Conservation (phyloP, 2,113 vertebrate genomes). For the Myrmophylax atrothorax region DNA sequence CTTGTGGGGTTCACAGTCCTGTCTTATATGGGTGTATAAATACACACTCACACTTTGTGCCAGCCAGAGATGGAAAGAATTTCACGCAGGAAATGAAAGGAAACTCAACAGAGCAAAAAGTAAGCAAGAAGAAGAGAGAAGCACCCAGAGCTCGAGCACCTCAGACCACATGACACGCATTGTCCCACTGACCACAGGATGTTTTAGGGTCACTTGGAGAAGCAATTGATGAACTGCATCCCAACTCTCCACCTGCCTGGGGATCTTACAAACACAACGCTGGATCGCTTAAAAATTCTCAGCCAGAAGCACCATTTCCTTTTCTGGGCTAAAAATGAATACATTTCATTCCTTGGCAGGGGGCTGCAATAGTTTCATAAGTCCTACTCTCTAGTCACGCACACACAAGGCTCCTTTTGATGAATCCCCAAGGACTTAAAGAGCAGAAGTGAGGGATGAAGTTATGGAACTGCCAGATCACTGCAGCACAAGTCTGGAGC, state of each 20-base stretch:
- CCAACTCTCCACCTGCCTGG: not conserved
- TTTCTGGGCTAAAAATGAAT: not conserved
- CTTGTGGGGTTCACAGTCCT: not conserved
- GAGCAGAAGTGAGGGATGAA: not conserved
- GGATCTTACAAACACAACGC: not conserved
- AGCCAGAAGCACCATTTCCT: slow-evolving; percentile 12
- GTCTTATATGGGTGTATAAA: not conserved
- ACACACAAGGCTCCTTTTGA: not conserved
- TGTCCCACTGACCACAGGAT: not conserved
- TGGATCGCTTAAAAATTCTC: not conserved
- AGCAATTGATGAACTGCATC: not conserved
- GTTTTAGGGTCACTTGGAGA: not conserved
- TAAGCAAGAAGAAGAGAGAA: not conserved
- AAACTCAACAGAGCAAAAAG: not conserved
- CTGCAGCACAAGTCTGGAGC: not conserved
- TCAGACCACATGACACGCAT: not conserved
- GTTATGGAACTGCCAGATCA: not conserved
- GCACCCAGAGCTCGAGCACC: not conserved
- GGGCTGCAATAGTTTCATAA: not conserved
- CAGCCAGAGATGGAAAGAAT: not conserved
- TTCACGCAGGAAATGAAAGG: not conserved
- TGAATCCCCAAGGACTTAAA: not conserved
- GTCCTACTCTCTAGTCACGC: not conserved
- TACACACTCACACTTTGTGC: not conserved
- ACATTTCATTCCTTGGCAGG: not conserved